These are phyloP conservation scores for Meloidogyne chitwoodi DNA, from an alignment of 1,140 invertebrate species.

Conservation along the genomic window DNA sequence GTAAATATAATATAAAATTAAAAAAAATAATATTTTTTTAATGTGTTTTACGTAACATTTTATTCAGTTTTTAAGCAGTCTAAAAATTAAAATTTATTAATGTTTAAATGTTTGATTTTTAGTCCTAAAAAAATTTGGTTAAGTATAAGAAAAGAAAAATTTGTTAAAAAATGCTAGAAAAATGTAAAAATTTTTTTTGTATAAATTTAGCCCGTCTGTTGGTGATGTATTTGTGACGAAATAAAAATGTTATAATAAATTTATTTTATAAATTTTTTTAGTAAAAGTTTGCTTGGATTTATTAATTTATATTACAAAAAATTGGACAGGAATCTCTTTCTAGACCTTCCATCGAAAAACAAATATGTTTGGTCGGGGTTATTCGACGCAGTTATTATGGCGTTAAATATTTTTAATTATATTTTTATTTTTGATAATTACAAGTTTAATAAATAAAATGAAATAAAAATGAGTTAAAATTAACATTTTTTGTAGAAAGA, in stretches of 20 bases:
- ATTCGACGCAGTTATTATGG: not conserved
- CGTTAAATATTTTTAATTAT: too few species aligned
- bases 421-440: too few species aligned
- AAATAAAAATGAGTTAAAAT: too few species aligned
- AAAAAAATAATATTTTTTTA: too few species aligned
- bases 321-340: not conserved
- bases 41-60: not conserved
- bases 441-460: too few species aligned
- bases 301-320: not conserved
- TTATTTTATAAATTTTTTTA: not conserved
- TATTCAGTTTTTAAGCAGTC: not conserved
- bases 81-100: not conserved
- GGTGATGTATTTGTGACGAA: not conserved
- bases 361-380: not conserved
- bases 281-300: not conserved
- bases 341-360: not conserved
- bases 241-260: not conserved
- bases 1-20: too few species aligned
- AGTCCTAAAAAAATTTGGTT: not conserved
- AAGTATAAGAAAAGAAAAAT: not conserved
- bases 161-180: not conserved
- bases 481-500: too few species aligned
- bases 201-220: not conserved
- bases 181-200: not conserved
- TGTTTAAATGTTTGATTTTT: not conserved